These are phyloP conservation scores for Dasyprocta punctata DNA, from an alignment of 2,113 vertebrate species.

Conservation along the genomic window DNA sequence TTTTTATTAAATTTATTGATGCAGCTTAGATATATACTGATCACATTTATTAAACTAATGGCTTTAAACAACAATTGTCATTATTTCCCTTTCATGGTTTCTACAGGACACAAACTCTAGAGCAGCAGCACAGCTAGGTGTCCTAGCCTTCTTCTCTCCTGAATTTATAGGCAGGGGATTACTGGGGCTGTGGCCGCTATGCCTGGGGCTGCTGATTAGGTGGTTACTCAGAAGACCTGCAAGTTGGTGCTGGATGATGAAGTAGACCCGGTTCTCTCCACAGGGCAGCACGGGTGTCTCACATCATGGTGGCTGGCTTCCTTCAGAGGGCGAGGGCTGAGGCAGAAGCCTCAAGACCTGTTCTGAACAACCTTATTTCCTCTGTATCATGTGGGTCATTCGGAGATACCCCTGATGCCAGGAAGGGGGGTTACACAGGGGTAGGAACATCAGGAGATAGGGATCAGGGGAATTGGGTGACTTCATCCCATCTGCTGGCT, in stretches of 20 bases:
- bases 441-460: background rate
- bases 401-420: background rate
- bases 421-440: background rate
- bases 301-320: background rate
- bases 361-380: background rate
- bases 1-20: background rate
- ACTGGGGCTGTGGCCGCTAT: background rate
- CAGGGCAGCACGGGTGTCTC: background rate
- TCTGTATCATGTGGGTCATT: background rate
- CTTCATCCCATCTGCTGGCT: background rate
- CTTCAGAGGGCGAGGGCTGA: background rate
- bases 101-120: background rate
- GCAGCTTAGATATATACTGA: background rate
- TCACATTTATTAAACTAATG: background rate
- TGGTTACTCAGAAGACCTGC: rapidly evolving
- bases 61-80: background rate
- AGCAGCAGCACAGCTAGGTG: background rate
- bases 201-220: background rate
- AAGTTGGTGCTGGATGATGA: background rate
- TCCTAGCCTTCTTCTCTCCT: background rate
- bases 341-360: background rate
- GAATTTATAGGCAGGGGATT: background rate
- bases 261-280: background rate
- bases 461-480: background rate
- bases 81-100: background rate